Percentiles rank a stretch among this genome's conserved stretches.
Evolutionary conservation across 2,113 vertebrate genomes (phyloP).

Genomic region (Eretmochelys imbricata): DNA sequence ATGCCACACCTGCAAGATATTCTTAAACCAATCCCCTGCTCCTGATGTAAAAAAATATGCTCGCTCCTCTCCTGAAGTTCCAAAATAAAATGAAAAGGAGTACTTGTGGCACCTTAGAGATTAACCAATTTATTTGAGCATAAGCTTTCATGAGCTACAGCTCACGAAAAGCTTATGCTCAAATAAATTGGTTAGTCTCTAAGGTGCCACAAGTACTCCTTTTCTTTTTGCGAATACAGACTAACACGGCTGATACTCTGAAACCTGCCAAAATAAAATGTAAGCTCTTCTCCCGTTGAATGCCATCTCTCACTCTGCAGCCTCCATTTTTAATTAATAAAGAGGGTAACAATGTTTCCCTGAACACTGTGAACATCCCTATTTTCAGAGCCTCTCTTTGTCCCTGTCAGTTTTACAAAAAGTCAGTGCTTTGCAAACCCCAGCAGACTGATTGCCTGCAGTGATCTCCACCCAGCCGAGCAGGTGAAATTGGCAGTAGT

Average conservation of each 20-base stretch:
- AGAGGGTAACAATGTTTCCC: not conserved
- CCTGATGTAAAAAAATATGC: not conserved
- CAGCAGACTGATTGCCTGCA: not conserved
- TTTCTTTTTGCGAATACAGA: too few species aligned
- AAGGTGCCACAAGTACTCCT: too few species aligned
- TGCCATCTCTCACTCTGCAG: not conserved
- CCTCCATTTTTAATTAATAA: not conserved
- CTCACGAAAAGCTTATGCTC: too few species aligned
- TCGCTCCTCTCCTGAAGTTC: not conserved
- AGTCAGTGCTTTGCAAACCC: not conserved
- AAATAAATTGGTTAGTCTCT: too few species aligned
- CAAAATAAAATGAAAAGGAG: not conserved
- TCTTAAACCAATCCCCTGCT: not conserved
- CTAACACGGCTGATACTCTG: too few species aligned
- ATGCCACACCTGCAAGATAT: not conserved
- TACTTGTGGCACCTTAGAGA: too few species aligned
- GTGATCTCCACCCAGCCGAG: not conserved
- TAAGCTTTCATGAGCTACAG: too few species aligned
- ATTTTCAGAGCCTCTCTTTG: not conserved
- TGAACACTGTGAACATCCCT: not conserved
- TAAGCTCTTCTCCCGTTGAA: not conserved
- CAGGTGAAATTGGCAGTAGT: not conserved
- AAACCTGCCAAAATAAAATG: not conserved
- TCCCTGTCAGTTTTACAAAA: fast-evolving
- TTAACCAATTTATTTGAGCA: too few species aligned